A percentile compares a stretch with the other conserved stretches of the same genome.
phyloP scores from a whole-genome alignment of 2,113 vertebrate species.

The Phaethon lepturus region DNA sequence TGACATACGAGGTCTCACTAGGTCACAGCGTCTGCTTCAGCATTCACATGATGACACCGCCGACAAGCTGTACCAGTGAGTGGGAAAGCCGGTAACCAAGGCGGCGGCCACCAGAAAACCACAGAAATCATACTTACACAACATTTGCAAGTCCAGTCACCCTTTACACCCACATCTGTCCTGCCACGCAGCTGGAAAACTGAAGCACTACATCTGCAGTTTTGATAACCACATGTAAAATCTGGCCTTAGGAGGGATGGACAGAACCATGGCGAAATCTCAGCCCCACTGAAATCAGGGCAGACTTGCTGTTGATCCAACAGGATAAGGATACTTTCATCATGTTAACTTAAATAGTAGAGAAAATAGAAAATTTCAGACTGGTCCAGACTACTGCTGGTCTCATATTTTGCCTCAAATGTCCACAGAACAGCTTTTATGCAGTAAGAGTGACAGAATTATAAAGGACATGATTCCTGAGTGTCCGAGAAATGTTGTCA shows the following conservation, averaged over 20 bases:
- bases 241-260: neutral
- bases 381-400: neutral
- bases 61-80: neutral
- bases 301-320: neutral
- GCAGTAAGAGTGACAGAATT: neutral
- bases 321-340: neutral
- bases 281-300: neutral
- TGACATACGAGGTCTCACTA: neutral
- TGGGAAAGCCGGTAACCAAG: fast-evolving
- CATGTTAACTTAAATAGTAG: neutral
- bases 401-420: neutral
- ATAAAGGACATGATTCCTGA: neutral
- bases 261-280: neutral
- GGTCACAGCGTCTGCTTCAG: neutral
- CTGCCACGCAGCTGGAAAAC: neutral
- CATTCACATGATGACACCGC: fast-evolving
- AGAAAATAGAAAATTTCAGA: neutral
- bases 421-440: neutral
- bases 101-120: neutral
- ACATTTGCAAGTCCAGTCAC: neutral
- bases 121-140: fast-evolving
- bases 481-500: neutral
- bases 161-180: neutral
- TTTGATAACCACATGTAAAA: neutral
- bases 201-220: fast-evolving